phyloP scores from a whole-genome alignment of 2,113 vertebrate species.

The Stomatorhinus ivindoensis region DNA sequence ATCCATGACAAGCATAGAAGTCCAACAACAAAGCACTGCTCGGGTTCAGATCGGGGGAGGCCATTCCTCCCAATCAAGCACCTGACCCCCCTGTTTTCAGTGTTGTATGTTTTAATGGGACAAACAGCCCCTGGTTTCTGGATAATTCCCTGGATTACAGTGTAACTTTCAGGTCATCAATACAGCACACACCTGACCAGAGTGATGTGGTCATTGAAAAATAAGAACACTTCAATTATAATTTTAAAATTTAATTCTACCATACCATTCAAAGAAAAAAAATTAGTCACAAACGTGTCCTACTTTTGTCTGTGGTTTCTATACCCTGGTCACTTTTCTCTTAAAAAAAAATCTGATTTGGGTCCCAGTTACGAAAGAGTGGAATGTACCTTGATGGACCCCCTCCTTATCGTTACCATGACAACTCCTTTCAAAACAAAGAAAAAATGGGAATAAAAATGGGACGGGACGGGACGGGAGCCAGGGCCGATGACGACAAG shows the following conservation, averaged over 20 bases:
- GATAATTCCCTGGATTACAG: neutral
- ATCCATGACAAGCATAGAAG: too few relatives aligned
- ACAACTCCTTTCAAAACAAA: neutral
- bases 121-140: neutral
- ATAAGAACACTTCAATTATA: neutral
- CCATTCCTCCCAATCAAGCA: slow-evolving; percentile 5
- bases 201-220: neutral
- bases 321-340: neutral
- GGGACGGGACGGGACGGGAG: neutral
- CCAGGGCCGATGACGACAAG: neutral
- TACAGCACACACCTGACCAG: neutral
- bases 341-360: neutral
- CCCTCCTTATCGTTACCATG: neutral
- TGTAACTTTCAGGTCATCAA: neutral
- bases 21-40: too few relatives aligned
- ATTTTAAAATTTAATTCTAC: neutral
- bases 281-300: neutral
- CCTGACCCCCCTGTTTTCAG: neutral
- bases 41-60: too few relatives aligned
- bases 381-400: neutral
- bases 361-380: neutral
- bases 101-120: neutral
- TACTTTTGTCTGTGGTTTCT: neutral
- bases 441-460: neutral
- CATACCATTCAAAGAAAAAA: neutral